Base-by-base conservation (phyloP, 2,113 vertebrate species). In the Campylomormyrus numenius region DNA sequence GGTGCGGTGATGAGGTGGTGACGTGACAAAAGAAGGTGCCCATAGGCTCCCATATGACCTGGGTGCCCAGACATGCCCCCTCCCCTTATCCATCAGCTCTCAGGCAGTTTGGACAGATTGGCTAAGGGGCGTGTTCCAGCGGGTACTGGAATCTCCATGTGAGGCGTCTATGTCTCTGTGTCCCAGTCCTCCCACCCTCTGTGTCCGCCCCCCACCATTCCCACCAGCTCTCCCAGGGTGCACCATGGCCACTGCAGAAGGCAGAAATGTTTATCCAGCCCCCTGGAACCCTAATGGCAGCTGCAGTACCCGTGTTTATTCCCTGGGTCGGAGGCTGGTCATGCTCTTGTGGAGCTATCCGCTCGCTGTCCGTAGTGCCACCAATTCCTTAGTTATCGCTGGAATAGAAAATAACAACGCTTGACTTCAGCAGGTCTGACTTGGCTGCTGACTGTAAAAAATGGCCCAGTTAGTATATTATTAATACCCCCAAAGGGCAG, bases 381-480 rank as follows among this genome's bases (percentile, higher is more conserved):
- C 45, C 45, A 8, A 85, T 85, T 85, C 39, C 7, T 85, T 85
- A 85, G 83, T 24, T 48, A 42, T 48, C 3, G 45, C 45, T 48
- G 15, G 83, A 46, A 45, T 48, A 48, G 83, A 85, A 85, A 85
- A 85, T 85, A 85, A 84, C 80, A n/a, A 21, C 19, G 45, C 45
- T 42, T 85, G 83, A n/a, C 45, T 85, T 85, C 42, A 45, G 42
- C 83, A 85, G 45, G 83, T 85, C 35, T 24, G 45, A 85, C 15
- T 85, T 85, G 46, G 83, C 83, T 48, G 83, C 83, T 21, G 42
- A 45, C 39, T 85, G 83, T 85, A 85, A 85, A 85, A 24, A 85
- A 85, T 85, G 83, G 83, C 39, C 83, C 83, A 45, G 83, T 85
- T 85, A 85, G 83, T 85, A 11, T 13, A 85, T 85, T 85, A 85